Evolutionary conservation across 1,140 invertebrate species (phyloP).

Genomic region (Aricia agestis): DNA sequence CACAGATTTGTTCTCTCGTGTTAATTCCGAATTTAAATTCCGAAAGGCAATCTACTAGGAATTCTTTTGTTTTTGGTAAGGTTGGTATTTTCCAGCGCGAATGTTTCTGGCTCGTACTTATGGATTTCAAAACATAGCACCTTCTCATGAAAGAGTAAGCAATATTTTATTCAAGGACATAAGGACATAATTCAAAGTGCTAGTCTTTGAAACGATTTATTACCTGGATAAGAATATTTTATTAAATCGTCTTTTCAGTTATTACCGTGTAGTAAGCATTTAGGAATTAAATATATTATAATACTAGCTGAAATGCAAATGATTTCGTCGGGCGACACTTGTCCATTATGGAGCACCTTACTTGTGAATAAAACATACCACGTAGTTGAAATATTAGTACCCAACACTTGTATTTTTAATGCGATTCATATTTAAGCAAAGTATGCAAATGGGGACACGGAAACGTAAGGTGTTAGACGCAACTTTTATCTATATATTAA

Average conservation of each 20-base stretch:
- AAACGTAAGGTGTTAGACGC: not conserved
- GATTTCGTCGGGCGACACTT: not conserved
- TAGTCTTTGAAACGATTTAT: too few species aligned
- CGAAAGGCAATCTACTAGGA: not conserved
- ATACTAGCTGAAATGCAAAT: not conserved
- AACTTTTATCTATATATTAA: too few species aligned
- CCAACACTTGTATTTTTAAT: not conserved
- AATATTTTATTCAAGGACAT: too few species aligned
- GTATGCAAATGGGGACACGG: not conserved
- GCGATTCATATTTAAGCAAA: not conserved
- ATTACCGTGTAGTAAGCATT: too few species aligned
- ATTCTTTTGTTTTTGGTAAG: not conserved
- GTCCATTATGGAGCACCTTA: not conserved
- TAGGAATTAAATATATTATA: too few species aligned
- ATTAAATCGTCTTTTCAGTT: too few species aligned
- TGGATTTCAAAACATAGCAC: too few species aligned
- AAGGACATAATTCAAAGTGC: too few species aligned
- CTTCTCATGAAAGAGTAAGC: too few species aligned
- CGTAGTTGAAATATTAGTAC: not conserved
- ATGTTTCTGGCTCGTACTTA: too few species aligned
- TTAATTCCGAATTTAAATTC: constrained; percentile 1
- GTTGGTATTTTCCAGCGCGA: too few species aligned
- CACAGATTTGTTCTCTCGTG: not conserved
- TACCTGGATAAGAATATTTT: too few species aligned
- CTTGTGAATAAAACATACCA: constrained; percentile 9